phyloP scores from a whole-genome alignment of 2,113 vertebrate genomes.

The Larimichthys crocea region DNA sequence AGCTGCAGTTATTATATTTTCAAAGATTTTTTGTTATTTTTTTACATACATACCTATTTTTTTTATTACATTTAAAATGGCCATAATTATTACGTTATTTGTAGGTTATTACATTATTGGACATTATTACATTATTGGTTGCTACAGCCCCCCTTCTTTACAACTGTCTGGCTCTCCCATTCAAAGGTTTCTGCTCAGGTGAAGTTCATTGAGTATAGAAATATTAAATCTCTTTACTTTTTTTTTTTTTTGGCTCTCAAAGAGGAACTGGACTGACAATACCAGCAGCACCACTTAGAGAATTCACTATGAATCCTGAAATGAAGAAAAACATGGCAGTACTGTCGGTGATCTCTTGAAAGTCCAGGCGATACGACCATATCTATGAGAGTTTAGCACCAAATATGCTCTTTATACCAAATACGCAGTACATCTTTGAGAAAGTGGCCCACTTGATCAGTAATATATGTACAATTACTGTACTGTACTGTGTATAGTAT shows the following conservation, averaged over 20 bases:
- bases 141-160: no score
- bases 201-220: background rate
- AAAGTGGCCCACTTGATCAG: conserved; percentile 1
- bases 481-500: background rate
- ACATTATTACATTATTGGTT: no score
- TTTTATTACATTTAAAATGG: no score
- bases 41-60: no score
- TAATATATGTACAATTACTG: background rate
- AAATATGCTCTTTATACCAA: background rate
- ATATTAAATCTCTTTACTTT: no score
- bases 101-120: no score
- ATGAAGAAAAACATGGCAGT: background rate
- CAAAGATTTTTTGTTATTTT: no score
- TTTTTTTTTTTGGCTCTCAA: no score
- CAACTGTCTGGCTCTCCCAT: background rate
- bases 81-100: no score
- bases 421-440: background rate
- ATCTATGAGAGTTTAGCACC: background rate
- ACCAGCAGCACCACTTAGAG: no score
- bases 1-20: no score
- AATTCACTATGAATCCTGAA: background rate
- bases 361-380: background rate
- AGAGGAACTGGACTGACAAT: background rate
- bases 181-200: background rate
- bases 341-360: background rate